Evolutionary conservation across 2,113 vertebrate species (phyloP).

Genomic region (Geothlypis trichas): DNA sequence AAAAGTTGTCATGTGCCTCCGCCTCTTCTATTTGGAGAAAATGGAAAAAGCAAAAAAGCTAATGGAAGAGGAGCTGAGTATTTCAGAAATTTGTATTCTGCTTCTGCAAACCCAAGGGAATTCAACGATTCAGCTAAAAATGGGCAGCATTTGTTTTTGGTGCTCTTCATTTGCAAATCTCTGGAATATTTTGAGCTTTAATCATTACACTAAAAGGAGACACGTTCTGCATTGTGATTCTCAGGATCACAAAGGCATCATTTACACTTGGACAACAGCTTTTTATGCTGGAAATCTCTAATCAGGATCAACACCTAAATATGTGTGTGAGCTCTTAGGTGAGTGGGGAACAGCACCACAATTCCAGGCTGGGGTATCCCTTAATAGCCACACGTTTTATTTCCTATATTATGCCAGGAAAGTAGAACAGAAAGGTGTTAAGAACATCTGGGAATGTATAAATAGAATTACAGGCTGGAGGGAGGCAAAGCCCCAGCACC

Average conservation of each 20-base stretch:
- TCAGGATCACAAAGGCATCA: not conserved
- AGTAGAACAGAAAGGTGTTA: not conserved
- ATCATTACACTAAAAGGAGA: not conserved
- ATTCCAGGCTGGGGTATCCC: not conserved
- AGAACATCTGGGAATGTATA: not conserved
- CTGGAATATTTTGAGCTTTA: conserved; percentile 27
- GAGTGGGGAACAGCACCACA: not conserved
- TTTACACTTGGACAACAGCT: not conserved
- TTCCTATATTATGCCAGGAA: not conserved
- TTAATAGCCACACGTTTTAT: not conserved
- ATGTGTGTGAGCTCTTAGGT: not conserved
- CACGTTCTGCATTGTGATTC: not conserved
- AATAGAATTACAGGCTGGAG: not conserved
- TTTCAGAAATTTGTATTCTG: conserved; percentile 20
- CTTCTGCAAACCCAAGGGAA: conserved; percentile 21
- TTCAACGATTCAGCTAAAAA: conserved; percentile 18
- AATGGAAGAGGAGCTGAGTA: not conserved
- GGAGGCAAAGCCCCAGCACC: not conserved
- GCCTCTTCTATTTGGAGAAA: not conserved
- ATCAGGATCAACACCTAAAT: not conserved
- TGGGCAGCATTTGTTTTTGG: conserved; percentile 2
- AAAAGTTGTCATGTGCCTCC: conserved; percentile 2
- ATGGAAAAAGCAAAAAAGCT: not conserved
- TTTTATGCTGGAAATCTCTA: not conserved
- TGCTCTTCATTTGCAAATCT: conserved; percentile 14